A percentile compares a stretch with the other conserved stretches of the same genome.
These are phyloP conservation scores for Mamestra configurata DNA, from an alignment of 1,140 invertebrate genomes.

Conservation along the genomic window DNA sequence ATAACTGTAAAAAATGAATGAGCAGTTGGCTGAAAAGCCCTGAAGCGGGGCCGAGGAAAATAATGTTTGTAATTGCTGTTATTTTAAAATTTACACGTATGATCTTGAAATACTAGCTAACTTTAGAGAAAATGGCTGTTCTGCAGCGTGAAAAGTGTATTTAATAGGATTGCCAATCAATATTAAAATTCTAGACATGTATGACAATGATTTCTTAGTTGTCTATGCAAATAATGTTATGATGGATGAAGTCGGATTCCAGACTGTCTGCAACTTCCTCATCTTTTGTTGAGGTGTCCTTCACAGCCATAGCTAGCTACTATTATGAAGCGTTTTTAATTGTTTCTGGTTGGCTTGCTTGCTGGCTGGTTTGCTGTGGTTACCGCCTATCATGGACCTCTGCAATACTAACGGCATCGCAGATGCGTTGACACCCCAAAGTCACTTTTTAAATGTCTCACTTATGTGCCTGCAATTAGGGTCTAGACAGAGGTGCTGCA, in stretches of 20 bases:
- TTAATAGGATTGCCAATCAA: neutral
- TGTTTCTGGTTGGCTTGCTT: too few species aligned
- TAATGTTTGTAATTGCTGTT: neutral
- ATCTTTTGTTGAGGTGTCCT: neutral
- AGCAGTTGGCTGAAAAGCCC: neutral
- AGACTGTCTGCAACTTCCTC: neutral
- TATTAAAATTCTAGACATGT: neutral
- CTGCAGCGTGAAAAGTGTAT: neutral
- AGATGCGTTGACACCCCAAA: too few species aligned
- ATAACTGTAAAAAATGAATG: neutral
- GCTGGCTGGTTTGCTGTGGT: too few species aligned
- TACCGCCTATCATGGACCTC: too few species aligned
- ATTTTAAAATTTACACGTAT: neutral
- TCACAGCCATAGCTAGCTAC: neutral
- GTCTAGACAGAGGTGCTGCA: too few species aligned
- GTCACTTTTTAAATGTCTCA: too few species aligned
- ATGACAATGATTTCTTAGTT: conserved; percentile 3
- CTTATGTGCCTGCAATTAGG: too few species aligned
- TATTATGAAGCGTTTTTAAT: too few species aligned
- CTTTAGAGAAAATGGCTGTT: too few species aligned
- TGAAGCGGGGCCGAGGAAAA: neutral
- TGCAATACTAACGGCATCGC: too few species aligned
- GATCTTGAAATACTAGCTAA: neutral
- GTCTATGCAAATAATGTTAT: neutral
- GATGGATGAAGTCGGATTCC: neutral